Conservation (phyloP, 2,888 invertebrate species). For the Leucoma salicis region DNA sequence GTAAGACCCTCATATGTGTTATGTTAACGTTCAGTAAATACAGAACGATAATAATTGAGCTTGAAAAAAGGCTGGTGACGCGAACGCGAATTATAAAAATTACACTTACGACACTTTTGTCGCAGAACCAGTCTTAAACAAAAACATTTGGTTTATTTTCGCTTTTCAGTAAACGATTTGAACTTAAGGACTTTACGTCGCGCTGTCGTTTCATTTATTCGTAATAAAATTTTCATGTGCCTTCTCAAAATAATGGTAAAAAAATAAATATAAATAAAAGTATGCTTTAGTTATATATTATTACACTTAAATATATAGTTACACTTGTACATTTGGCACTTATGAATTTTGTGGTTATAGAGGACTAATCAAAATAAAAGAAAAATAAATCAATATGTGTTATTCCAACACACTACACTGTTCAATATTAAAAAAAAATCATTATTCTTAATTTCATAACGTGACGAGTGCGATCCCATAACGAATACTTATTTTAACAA, state of each 20-base stretch:
- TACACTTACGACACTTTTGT: slow-evolving; percentile 19
- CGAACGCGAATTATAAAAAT: slow-evolving; percentile 17
- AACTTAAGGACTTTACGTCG: slow-evolving; percentile 31
- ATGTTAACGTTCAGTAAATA: slow-evolving; percentile 37
- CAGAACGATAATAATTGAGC: slow-evolving; percentile 41
- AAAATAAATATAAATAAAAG: slow-evolving; percentile 56
- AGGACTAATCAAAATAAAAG: slow-evolving; percentile 21
- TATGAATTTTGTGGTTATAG: slow-evolving; percentile 39
- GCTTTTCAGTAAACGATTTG: slow-evolving; percentile 35
- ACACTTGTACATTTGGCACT: slow-evolving; percentile 60
- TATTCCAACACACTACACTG: neutral
- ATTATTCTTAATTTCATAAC: slow-evolving; percentile 7
- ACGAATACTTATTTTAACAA: too few species aligned
- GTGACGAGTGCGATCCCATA: neutral
- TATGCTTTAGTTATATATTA: slow-evolving; percentile 65
- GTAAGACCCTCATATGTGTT: slow-evolving; percentile 63
- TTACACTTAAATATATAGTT: slow-evolving; percentile 61
- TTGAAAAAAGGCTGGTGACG: slow-evolving; percentile 43
- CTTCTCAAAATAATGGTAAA: slow-evolving; percentile 74
- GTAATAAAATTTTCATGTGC: slow-evolving; percentile 79
- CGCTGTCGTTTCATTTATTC: slow-evolving; percentile 65
- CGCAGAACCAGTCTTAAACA: slow-evolving; percentile 15
- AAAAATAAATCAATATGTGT: too few species aligned
- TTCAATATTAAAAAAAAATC: neutral
- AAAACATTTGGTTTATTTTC: slow-evolving; percentile 21